Evolutionary conservation across 2,888 invertebrate genomes (phyloP).

Genomic region (Isotomurus palustris): DNA sequence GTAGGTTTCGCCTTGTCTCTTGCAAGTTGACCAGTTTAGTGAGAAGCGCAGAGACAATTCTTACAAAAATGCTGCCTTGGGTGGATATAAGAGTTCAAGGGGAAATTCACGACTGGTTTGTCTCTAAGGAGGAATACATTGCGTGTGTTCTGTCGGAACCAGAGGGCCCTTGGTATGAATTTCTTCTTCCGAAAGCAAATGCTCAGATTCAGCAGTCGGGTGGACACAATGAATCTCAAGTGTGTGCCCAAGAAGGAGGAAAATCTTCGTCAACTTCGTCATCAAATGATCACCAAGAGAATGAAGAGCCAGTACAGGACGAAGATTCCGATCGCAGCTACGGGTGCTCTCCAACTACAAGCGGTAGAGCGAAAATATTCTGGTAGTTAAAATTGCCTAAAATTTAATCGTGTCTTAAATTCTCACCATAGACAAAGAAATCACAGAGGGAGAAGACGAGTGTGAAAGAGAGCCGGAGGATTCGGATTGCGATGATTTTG

Average conservation of each 20-base stretch:
- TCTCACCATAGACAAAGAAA: no score
- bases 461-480: background rate
- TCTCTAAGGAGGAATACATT: background rate
- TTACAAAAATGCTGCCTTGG: background rate
- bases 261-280: background rate
- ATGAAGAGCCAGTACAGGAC: background rate
- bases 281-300: background rate
- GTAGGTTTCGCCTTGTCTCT: background rate
- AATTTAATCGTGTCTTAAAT: background rate
- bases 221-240: background rate
- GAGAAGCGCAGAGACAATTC: background rate
- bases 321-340: background rate
- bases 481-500: background rate
- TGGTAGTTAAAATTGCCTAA: background rate
- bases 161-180: no score
- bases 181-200: no score
- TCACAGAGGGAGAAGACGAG: background rate
- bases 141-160: no score
- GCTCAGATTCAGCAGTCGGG: no score
- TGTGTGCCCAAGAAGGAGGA: background rate
- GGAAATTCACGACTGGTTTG: conserved; percentile 1
- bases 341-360: no score
- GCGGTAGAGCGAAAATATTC: no score
- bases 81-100: background rate
- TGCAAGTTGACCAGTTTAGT: background rate